Conservation (phyloP, 2,113 vertebrate genomes). For the Phylloscopus whistleri region DNA sequence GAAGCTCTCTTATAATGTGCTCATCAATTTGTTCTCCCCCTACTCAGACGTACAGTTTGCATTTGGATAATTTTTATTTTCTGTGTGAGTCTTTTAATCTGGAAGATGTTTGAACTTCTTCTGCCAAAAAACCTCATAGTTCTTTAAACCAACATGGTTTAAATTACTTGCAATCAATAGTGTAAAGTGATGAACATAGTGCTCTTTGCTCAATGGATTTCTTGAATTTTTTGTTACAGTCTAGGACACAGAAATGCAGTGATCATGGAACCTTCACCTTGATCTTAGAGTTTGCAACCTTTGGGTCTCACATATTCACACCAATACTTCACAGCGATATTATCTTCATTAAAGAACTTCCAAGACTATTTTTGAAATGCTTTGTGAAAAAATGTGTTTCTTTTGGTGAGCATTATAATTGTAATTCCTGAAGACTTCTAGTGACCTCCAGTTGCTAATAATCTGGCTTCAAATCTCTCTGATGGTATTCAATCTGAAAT, state of each 20-base stretch:
- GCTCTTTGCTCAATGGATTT: not conserved
- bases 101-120: not conserved
- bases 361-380: not conserved
- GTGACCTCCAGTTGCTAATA: not conserved
- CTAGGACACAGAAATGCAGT: not conserved
- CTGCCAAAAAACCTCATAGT: not conserved
- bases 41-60: not conserved
- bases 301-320: not conserved
- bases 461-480: not conserved
- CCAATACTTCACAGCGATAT: fast-evolving
- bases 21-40: not conserved
- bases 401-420: not conserved
- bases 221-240: not conserved
- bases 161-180: not conserved
- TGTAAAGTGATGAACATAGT: not conserved
- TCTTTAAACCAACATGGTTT: not conserved
- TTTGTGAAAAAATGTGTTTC: not conserved
- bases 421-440: not conserved
- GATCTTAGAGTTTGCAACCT: not conserved
- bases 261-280: not conserved
- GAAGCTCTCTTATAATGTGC: not conserved
- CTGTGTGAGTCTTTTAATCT: not conserved
- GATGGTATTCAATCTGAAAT: not conserved
- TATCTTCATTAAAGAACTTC: not conserved
- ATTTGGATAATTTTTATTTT: not conserved